Evolutionary conservation across 1,140 invertebrate species (phyloP).

Genomic region (Aphelinus certus): DNA sequence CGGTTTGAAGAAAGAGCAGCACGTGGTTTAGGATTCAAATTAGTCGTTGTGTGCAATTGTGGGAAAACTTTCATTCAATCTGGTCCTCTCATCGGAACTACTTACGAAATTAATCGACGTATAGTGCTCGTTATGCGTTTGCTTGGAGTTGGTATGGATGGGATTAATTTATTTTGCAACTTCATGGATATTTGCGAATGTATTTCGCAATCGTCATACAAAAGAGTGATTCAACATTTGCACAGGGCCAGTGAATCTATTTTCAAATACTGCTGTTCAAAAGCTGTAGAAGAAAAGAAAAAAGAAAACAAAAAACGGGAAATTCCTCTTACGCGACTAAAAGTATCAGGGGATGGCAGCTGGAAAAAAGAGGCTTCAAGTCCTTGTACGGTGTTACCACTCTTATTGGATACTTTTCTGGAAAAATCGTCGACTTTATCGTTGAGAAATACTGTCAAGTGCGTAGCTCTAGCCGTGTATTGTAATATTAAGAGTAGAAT

Average conservation of each 20-base stretch:
- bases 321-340: constrained; percentile 23
- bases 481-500: constrained; percentile 99
- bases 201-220: background rate
- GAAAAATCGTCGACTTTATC: constrained; percentile 43
- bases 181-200: constrained; percentile 39
- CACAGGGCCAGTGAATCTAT: too few relatives aligned
- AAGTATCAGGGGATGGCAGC: constrained; percentile 40
- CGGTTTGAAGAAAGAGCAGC: background rate
- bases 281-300: constrained; percentile 21
- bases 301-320: constrained; percentile 10
- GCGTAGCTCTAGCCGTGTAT: constrained; percentile 97
- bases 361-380: constrained; percentile 39
- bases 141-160: constrained; percentile 39
- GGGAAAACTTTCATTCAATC: background rate
- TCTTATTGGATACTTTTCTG: constrained; percentile 43
- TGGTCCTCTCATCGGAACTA: background rate
- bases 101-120: constrained; percentile 42
- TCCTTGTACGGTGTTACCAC: constrained; percentile 41
- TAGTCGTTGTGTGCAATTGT: constrained; percentile 1
- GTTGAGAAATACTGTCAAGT: constrained; percentile 68
- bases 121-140: constrained; percentile 42
- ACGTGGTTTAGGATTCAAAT: background rate
- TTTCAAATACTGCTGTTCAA: background rate
- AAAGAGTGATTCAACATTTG: too few relatives aligned
- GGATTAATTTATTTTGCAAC: constrained; percentile 40